These are phyloP conservation scores for Actenoides lindsayi DNA, from an alignment of 2,113 vertebrate species.

Conservation along the genomic window DNA sequence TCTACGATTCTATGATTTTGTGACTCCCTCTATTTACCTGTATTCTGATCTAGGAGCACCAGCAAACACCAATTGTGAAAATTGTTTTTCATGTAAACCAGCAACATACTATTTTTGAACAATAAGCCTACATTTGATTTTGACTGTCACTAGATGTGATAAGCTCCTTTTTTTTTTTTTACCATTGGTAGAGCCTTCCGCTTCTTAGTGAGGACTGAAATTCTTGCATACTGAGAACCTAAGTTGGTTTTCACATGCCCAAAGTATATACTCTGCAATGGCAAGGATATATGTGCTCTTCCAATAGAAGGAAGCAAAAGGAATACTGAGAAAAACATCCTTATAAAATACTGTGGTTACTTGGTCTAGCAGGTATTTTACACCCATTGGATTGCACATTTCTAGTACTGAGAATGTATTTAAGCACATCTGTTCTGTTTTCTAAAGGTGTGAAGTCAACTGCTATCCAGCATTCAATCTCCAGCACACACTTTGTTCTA, in stretches of 20 bases:
- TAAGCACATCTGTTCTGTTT: neutral
- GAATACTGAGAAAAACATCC: neutral
- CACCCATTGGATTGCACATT: neutral
- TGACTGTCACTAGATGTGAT: accelerated
- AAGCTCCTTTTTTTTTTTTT: neutral
- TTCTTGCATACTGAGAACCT: neutral
- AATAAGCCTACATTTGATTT: neutral
- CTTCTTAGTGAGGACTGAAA: neutral
- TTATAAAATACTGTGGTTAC: neutral
- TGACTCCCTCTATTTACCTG: neutral
- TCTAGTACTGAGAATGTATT: neutral
- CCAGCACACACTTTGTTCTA: neutral
- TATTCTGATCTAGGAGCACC: neutral
- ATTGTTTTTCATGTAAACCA: neutral
- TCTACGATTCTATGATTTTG: too few relatives aligned
- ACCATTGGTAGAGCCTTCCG: neutral
- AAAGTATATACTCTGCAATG: neutral
- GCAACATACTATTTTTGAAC: neutral
- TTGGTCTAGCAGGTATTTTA: neutral
- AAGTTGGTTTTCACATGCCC: neutral
- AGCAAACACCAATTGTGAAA: neutral
- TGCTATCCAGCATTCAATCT: neutral
- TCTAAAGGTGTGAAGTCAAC: neutral
- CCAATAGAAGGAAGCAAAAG: neutral
- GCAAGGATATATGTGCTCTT: neutral